Evolutionary conservation across 2,113 vertebrate species (phyloP), one percentile per base, ranked within the genome.

Genomic region (Sander vitreus): DNA sequence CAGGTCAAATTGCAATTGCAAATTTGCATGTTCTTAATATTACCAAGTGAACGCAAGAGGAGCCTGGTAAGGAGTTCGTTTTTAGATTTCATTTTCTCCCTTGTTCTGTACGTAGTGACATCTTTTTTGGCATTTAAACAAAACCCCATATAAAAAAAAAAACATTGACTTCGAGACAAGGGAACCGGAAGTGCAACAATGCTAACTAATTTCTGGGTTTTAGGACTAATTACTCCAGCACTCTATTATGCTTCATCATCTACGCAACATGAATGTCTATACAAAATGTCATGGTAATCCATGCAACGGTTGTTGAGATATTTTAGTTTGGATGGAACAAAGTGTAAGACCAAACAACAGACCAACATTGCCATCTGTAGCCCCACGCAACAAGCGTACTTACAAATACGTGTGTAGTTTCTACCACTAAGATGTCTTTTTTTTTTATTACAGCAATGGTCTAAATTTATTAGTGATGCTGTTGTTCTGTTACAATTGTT

Each of bases 1-100:
- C 75, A 55, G 65, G 73, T 81, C 76, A n/a, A n/a, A 85, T 89
- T 87, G 81, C 57, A 74, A 68, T 39, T 70, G 36, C 47, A 66
- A 77, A 79, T 63, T 59, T 58, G 14, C 33, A 36, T 43, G 69
- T 70, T 80, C 11, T 75, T 75, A 65, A 73, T 78, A 55, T 78
- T 8, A 84, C 27, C 47, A 84, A 71, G 33, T 58, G 23, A 67
- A 73, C 36, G 76, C 27, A 59, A 69, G 43, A 58, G 62, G 60
- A 67, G 58, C 1, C 14, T 1, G 15, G 50, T 15, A 27, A 47
- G 19, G 50, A 54, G 51, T 68, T 19, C 21, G 16, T 16, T 78
- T 78, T 19, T 27, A 47, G 15, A 48, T 15, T 19, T 30, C 10
- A 18, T 76, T 48, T 72, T 43, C 21, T n/a, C 5, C 6, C 53